Percentiles rank a stretch among this genome's conserved stretches.
Conservation (phyloP, 1,140 invertebrate species). For the Yoshiicerus persimilis region DNA sequence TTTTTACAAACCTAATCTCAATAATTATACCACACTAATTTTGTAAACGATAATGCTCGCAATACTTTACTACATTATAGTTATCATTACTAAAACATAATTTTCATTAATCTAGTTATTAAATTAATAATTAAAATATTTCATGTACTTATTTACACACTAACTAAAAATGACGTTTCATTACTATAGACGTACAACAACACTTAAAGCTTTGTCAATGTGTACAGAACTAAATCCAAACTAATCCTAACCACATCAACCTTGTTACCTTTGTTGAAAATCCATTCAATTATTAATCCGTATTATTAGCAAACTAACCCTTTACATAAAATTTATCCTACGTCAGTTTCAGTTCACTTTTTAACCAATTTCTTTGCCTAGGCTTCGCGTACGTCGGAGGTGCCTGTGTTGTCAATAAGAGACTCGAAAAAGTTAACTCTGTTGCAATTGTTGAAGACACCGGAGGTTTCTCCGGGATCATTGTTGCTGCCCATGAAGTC, state of each 20-base stretch:
- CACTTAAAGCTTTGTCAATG: neutral
- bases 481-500: constrained; percentile 94
- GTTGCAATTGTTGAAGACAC: constrained; percentile 96
- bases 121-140: neutral
- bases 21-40: neutral
- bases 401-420: constrained; percentile 92
- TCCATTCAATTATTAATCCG: neutral
- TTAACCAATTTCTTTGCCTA: constrained; percentile 53
- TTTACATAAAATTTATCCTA: neutral
- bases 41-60: neutral
- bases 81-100: neutral
- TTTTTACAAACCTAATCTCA: neutral
- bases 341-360: neutral
- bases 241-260: constrained; percentile 23
- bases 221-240: constrained; percentile 27
- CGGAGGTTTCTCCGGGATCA: constrained; percentile 92
- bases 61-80: neutral
- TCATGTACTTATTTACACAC: neutral
- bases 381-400: constrained; percentile 95
- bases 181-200: neutral
- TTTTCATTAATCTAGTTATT: neutral
- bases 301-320: neutral
- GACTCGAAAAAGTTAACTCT: constrained; percentile 92
- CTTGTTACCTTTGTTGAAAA: neutral
- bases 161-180: neutral